Conservation (phyloP, 2,113 vertebrate species). For the Leptodactylus fuscus region DNA sequence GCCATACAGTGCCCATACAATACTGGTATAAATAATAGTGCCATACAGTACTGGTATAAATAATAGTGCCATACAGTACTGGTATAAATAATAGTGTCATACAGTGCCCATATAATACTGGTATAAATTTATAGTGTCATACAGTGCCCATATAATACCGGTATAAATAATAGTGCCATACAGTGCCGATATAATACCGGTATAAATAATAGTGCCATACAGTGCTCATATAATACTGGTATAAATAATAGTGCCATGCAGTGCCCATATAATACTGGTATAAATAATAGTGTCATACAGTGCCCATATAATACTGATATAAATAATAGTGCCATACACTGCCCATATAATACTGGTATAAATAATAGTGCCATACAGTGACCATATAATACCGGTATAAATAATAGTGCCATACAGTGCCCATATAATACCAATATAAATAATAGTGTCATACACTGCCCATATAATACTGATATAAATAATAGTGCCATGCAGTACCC, state of each 20-base stretch:
- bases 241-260: background rate
- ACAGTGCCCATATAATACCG: background rate
- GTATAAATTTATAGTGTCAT: background rate
- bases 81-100: background rate
- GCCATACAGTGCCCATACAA: background rate
- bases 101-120: background rate
- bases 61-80: background rate
- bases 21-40: background rate
- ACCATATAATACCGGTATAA: too few relatives aligned
- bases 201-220: background rate
- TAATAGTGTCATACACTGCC: too few relatives aligned
- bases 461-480: too few relatives aligned
- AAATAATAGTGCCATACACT: too few relatives aligned
- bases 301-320: background rate
- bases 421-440: too few relatives aligned
- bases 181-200: background rate
- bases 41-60: background rate
- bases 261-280: background rate
- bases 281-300: background rate
- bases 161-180: background rate
- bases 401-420: too few relatives aligned
- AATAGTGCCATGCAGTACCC: background rate
- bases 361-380: background rate
- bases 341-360: too few relatives aligned
- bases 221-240: background rate